Conservation (phyloP, 1,140 invertebrate species). For the Papilio helenus region DNA sequence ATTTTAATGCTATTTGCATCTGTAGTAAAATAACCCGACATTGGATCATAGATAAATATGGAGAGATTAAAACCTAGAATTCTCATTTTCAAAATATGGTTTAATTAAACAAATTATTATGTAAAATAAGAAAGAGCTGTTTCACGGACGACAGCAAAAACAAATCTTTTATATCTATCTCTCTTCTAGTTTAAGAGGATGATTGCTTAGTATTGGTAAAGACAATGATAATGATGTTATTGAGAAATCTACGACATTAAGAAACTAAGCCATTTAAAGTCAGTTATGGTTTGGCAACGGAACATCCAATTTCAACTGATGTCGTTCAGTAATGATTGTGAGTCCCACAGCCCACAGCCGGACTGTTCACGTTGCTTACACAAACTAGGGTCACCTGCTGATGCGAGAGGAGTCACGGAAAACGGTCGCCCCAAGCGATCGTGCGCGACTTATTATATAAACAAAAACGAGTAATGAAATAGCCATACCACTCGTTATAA, state of each 20-base stretch:
- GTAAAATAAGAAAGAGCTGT: too few relatives aligned
- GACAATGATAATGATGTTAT: neutral
- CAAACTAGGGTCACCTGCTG: constrained; percentile 17
- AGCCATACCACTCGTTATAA: neutral
- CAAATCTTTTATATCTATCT: neutral
- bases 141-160: neutral
- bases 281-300: constrained; percentile 7
- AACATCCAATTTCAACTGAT: constrained; percentile 18
- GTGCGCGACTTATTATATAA: constrained; percentile 47
- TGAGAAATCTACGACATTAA: constrained; percentile 5
- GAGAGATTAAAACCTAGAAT: neutral
- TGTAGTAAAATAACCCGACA: neutral
- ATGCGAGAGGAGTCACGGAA: constrained; percentile 55
- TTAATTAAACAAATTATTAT: too few relatives aligned
- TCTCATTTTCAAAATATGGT: too few relatives aligned
- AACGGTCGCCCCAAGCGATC: constrained; percentile 54
- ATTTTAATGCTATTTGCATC: neutral
- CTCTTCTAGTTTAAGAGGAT: neutral
- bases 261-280: constrained; percentile 23
- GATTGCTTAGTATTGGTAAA: neutral
- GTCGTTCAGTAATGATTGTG: constrained; percentile 14
- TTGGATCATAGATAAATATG: neutral
- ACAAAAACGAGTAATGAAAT: constrained; percentile 19
- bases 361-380: neutral
- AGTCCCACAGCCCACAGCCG: constrained; percentile 12